phyloP scores from a whole-genome alignment of 2,113 vertebrate species.

The Xenopus borealis region DNA sequence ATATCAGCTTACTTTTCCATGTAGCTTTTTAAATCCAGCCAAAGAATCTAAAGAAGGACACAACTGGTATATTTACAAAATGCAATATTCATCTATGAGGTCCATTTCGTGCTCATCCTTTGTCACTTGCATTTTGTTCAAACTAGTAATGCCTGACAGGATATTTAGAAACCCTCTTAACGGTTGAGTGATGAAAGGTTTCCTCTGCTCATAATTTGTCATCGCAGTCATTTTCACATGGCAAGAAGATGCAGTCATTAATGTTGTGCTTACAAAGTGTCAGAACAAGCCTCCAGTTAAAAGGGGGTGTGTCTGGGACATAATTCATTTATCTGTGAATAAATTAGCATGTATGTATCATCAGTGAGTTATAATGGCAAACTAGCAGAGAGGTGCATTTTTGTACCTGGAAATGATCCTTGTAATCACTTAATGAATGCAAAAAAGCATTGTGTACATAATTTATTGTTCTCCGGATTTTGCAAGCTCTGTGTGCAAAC shows the following conservation, averaged over 20 bases:
- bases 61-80: no score
- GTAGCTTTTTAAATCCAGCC: no score
- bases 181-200: slow-evolving; percentile 2
- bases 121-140: slow-evolving; percentile 1
- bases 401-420: slow-evolving; percentile 39
- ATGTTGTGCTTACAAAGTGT: slow-evolving; percentile 23
- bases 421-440: slow-evolving; percentile 40
- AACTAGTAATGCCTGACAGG: slow-evolving; percentile 6
- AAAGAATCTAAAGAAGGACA: no score
- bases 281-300: slow-evolving; percentile 42
- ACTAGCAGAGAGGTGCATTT: slow-evolving; percentile 47
- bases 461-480: slow-evolving; percentile 24
- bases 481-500: not conserved
- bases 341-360: slow-evolving; percentile 56
- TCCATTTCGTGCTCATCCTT: not conserved
- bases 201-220: slow-evolving; percentile 28
- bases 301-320: slow-evolving; percentile 43
- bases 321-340: slow-evolving; percentile 53
- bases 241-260: slow-evolving; percentile 6
- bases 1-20: no score
- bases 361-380: slow-evolving; percentile 54
- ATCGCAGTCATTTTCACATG: slow-evolving; percentile 2
- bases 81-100: not conserved
- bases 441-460: slow-evolving; percentile 13
- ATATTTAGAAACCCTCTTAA: slow-evolving; percentile 4